A percentile compares a stretch with the other conserved stretches of the same genome.
Evolutionary conservation across 2,113 vertebrate genomes (phyloP).

Genomic region (Takifugu bimaculatus): DNA sequence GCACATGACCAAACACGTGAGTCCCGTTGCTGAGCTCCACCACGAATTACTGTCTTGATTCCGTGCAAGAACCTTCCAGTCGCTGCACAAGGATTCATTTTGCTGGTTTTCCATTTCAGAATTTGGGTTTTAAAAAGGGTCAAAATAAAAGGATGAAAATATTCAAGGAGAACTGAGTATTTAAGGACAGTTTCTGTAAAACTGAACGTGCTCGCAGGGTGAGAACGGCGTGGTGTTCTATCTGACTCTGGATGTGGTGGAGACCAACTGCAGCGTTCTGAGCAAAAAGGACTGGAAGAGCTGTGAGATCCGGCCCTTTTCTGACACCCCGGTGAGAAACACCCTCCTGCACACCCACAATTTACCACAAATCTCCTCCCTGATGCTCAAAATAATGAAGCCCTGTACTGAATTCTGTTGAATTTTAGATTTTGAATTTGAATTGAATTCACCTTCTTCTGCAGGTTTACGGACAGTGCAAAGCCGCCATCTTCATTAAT

Average conservation of each 20-base stretch:
- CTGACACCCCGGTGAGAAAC: constrained; percentile 46
- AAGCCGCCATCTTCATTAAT: constrained; percentile 65
- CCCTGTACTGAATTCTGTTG: background rate
- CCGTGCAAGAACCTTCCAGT: no score
- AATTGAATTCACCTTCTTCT: background rate
- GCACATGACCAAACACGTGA: constrained; percentile 61
- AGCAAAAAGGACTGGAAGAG: constrained; percentile 61
- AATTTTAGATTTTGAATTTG: no score
- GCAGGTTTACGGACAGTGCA: constrained; percentile 76
- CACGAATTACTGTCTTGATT: no score
- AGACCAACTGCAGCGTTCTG: constrained; percentile 76
- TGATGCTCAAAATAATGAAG: background rate
- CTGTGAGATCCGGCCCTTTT: constrained; percentile 53
- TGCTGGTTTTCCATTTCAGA: no score
- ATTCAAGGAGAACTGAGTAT: no score
- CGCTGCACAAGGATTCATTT: no score
- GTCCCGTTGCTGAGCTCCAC: constrained; percentile 7
- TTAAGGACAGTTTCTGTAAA: no score
- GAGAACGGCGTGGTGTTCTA: constrained; percentile 57
- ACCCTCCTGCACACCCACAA: background rate
- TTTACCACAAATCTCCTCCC: background rate
- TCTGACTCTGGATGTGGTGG: constrained; percentile 70
- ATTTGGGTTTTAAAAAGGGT: no score
- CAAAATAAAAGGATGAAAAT: no score
- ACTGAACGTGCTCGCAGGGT: constrained; percentile 46